Evolutionary conservation across 2,113 vertebrate genomes (phyloP).

Genomic region (Anolis sagrei): DNA sequence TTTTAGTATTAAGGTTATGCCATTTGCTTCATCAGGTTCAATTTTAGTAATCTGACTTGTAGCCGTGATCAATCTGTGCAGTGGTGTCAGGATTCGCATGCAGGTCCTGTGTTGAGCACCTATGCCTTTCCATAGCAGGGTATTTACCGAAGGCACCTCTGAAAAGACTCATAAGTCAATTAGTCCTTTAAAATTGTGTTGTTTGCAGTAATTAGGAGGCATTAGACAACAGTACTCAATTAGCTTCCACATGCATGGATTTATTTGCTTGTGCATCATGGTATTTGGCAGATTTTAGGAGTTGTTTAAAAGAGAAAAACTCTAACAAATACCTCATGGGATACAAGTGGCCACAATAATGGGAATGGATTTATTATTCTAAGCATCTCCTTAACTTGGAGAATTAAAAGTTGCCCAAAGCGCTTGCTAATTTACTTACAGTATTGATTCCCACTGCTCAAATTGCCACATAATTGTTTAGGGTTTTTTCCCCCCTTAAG

Average conservation of each 20-base stretch:
- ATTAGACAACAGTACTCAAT: constrained; percentile 11
- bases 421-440: background rate
- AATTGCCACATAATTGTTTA: background rate
- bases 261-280: constrained; percentile 45
- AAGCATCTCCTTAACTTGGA: background rate
- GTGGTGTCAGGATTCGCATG: background rate
- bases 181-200: constrained; percentile 20
- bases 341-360: constrained; percentile 26
- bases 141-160: constrained; percentile 31
- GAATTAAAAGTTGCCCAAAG: background rate
- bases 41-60: background rate
- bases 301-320: constrained; percentile 29
- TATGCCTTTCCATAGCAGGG: background rate
- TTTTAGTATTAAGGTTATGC: background rate
- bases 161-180: constrained; percentile 17
- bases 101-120: background rate
- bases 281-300: constrained; percentile 38
- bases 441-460: background rate
- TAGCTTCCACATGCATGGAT: background rate
- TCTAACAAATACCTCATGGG: constrained; percentile 17
- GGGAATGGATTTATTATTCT: background rate
- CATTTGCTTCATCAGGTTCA: background rate
- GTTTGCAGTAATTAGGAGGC: background rate
- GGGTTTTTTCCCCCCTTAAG: background rate
- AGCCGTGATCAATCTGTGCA: background rate